A percentile compares a stretch with the other conserved stretches of the same genome.
These are phyloP conservation scores for Tetrao urogallus DNA, from an alignment of 2,113 vertebrate species.

Conservation along the genomic window DNA sequence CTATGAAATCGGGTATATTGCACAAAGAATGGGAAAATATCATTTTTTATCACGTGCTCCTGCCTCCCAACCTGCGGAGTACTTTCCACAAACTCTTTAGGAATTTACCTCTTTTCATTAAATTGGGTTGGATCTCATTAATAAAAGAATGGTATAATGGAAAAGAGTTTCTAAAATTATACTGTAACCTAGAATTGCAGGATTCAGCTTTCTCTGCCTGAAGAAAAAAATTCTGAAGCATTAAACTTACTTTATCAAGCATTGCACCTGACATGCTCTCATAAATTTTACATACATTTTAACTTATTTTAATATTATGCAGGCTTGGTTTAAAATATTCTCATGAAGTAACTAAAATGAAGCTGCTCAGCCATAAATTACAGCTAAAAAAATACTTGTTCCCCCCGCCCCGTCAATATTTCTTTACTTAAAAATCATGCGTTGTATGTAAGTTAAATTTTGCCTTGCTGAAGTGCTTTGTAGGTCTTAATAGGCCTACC, in stretches of 20 bases:
- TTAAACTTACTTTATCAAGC: conserved; percentile 83
- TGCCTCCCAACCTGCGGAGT: conserved; percentile 15
- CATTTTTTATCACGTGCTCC: not conserved
- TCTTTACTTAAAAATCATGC: conserved; percentile 57
- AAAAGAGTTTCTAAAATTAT: conserved; percentile 83
- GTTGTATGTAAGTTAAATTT: conserved; percentile 26
- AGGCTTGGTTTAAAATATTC: conserved; percentile 75
- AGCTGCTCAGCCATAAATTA: conserved; percentile 72
- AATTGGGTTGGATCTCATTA: conserved; percentile 79
- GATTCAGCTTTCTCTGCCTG: conserved; percentile 77
- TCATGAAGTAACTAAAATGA: conserved; percentile 68
- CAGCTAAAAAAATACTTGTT: conserved; percentile 60
- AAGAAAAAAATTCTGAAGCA: conserved; percentile 80
- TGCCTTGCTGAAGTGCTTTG: conserved; percentile 28
- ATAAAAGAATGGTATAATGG: conserved; percentile 81
- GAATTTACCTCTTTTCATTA: conserved; percentile 69
- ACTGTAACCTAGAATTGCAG: conserved; percentile 73
- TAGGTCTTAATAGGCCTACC: conserved; percentile 15
- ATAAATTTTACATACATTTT: conserved; percentile 82
- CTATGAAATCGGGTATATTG: not conserved
- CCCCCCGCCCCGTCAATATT: conserved; percentile 10
- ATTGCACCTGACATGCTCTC: conserved; percentile 82
- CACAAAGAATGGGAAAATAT: not conserved
- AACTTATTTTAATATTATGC: conserved; percentile 83
- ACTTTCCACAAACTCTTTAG: conserved; percentile 54